A percentile compares a stretch with the other conserved stretches of the same genome.
Evolutionary conservation across 1,140 invertebrate genomes (phyloP).

Genomic region (Megalopta genalis): DNA sequence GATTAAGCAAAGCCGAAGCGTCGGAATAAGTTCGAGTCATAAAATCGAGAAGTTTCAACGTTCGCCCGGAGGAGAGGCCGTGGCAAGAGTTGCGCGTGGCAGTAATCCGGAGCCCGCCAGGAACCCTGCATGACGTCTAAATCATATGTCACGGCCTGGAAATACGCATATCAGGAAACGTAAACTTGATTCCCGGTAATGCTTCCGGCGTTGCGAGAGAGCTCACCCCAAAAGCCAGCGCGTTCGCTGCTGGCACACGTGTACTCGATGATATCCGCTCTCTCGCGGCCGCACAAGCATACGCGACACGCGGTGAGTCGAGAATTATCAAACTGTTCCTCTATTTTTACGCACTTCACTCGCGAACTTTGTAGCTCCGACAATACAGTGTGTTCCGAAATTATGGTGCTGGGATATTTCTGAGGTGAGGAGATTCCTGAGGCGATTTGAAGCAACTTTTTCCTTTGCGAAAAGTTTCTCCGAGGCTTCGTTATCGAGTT

Average conservation of each 20-base stretch:
- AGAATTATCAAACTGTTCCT: background rate
- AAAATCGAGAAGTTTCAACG: conserved; percentile 18
- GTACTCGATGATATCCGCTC: conserved; percentile 15
- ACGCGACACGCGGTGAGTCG: no score
- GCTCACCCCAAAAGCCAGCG: background rate
- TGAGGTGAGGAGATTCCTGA: no score
- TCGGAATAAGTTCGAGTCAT: background rate
- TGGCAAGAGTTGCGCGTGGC: conserved; percentile 19
- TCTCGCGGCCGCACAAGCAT: background rate
- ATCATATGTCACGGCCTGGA: conserved; percentile 43
- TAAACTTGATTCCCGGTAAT: conserved; percentile 48
- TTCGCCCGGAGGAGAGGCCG: background rate
- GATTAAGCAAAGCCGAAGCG: background rate
- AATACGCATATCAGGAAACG: conserved; percentile 50
- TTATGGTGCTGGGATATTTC: no score
- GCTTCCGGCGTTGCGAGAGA: conserved; percentile 41
- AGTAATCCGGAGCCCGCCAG: conserved; percentile 8
- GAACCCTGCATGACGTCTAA: conserved; percentile 32
- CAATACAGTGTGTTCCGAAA: no score
- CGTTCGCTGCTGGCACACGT: background rate
- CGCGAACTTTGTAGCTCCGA: background rate
- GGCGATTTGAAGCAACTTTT: no score
- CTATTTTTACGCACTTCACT: background rate
- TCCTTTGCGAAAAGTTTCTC: no score
- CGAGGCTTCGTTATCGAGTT: no score